phyloP scores from a whole-genome alignment of 2,888 invertebrate genomes.

The Cantharis nigra region DNA sequence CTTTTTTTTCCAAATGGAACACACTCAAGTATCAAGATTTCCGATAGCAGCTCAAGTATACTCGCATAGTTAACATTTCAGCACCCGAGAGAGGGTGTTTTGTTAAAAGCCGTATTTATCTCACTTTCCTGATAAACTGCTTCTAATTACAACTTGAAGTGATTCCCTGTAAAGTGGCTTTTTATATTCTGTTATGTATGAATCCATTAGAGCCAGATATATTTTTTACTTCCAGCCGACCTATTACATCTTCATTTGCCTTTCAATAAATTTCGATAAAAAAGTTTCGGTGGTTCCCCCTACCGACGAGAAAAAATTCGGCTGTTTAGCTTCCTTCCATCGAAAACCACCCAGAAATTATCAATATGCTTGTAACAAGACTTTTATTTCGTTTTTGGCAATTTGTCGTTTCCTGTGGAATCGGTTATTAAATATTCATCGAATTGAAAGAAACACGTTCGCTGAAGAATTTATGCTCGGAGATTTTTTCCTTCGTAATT shows the following conservation, averaged over 20 bases:
- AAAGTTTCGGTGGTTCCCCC: too few species aligned
- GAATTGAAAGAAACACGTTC: slow-evolving; percentile 1
- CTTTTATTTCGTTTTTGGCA: slow-evolving; percentile 12
- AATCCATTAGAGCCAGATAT: neutral
- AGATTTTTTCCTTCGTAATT: neutral
- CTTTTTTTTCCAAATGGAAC: neutral
- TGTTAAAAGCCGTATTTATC: slow-evolving; percentile 34
- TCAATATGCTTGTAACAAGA: neutral
- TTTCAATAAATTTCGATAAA: neutral
- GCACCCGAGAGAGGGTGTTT: slow-evolving; percentile 32
- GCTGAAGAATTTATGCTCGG: slow-evolving; percentile 2
- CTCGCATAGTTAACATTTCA: slow-evolving; percentile 30
- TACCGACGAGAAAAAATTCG: too few species aligned
- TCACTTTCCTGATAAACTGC: slow-evolving; percentile 15
- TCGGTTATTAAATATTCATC: slow-evolving; percentile 8
- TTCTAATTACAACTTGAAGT: slow-evolving; percentile 27
- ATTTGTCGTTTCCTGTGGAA: slow-evolving; percentile 14
- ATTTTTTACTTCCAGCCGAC: neutral
- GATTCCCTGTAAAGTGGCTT: slow-evolving; percentile 5
- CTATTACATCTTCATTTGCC: neutral
- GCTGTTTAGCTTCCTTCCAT: too few species aligned
- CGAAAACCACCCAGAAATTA: neutral
- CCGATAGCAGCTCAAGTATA: neutral
- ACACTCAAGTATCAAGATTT: neutral
- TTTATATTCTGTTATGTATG: neutral